Base-by-base conservation (phyloP, 2,113 vertebrate genomes). In the Phrynocephalus versicolor region DNA sequence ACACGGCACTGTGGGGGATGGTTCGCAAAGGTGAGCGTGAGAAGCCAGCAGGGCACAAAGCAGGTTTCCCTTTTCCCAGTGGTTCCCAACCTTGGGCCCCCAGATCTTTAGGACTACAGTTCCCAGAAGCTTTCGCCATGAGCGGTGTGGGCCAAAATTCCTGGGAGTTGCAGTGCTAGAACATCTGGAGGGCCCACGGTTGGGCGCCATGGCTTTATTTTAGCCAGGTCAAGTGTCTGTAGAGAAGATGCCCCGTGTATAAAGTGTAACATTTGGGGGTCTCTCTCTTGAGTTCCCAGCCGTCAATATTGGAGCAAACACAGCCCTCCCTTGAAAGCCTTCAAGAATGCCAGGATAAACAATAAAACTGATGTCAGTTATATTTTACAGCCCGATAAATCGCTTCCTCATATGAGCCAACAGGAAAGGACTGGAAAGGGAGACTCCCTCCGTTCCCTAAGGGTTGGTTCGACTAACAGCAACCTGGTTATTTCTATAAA, bases 1-100 rank as follows among this genome's bases (percentile, higher is more conserved):
- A 99, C 67, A 98, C 98, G 0, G 98, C 99, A 0, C 99, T 99
- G 93, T 57, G 64, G 89, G 10, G 45, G 77, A 86, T 85, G 39
- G 45, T 80, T 85, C 88, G 95, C 70, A 88, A 84, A 88, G 83
- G 74, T 23, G 0, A 6, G 67, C 0, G 27, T 88, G 64, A 88
- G 88, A 45, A 86, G 3, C 10, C 5, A 90, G 12, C 71, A 21
- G 57, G n/a, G 74, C 41, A 51, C 72, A 0, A 33, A 67, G 30
- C 25, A 64, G 16, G 84, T 74, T 57, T 75, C 81, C 10, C 10
- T 51, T 10, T 51, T 6, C 10, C 45, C 45, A n/a, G 45, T 51
- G 45, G 45, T 51, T 51, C 45, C 45, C 45, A 51, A 51, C 5
- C 45, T 51, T 51, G 45, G 45, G 45, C 10, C 10, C 45, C 45